Conservation (phyloP, 2,888 invertebrate genomes). For the Mythimna impura region DNA sequence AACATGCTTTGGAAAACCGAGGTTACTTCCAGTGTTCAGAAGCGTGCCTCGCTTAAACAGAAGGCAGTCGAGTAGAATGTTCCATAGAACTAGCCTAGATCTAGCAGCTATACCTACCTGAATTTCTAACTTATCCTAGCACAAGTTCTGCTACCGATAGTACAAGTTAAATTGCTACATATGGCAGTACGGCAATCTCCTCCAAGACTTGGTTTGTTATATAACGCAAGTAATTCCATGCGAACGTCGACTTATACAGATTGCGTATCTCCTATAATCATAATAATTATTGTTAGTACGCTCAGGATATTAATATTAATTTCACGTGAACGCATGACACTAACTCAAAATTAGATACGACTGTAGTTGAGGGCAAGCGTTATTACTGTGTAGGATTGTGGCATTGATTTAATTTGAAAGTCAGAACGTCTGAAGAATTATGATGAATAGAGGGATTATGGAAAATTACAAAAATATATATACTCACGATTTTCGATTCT, state of each 20-base stretch:
- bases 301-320: conserved; percentile 58
- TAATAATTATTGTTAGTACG: conserved; percentile 52
- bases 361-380: conserved; percentile 26
- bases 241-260: conserved; percentile 41
- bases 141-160: conserved; percentile 46
- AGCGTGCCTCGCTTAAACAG: conserved; percentile 21
- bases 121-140: conserved; percentile 38
- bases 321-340: conserved; percentile 52
- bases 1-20: conserved; percentile 43
- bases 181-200: conserved; percentile 30
- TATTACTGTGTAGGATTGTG: conserved; percentile 16
- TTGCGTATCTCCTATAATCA: conserved; percentile 50
- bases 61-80: conserved; percentile 16
- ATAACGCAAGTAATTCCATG: conserved; percentile 47
- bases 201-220: conserved; percentile 40
- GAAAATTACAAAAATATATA: neutral
- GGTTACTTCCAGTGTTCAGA: conserved; percentile 17
- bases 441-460: neutral
- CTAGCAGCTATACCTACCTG: conserved; percentile 28
- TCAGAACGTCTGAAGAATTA: neutral
- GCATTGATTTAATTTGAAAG: conserved; percentile 17
- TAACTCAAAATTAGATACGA: conserved; percentile 58
- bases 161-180: conserved; percentile 59
- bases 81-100: conserved; percentile 12
- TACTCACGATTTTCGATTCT: neutral